A percentile compares a stretch with the other conserved stretches of the same genome.
Evolutionary conservation across 2,888 invertebrate genomes (phyloP).

Genomic region (Platerodrilus igneus): DNA sequence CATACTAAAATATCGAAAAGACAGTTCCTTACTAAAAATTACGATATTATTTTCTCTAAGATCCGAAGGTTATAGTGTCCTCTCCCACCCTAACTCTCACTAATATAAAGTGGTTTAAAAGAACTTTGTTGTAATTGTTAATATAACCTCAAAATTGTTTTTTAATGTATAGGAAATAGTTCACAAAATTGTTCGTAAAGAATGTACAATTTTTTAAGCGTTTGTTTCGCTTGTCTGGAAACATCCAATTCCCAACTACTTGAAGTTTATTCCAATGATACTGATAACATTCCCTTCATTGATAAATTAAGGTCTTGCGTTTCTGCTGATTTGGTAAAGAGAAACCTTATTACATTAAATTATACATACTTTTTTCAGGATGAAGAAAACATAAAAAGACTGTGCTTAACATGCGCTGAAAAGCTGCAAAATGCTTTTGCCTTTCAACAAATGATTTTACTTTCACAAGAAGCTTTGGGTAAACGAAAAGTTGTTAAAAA

Average conservation of each 20-base stretch:
- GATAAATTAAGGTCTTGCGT: constrained; percentile 32
- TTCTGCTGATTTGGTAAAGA: constrained; percentile 26
- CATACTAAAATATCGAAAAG: too few species aligned
- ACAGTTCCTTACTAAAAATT: too few species aligned
- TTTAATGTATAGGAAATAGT: too few species aligned
- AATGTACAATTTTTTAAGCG: constrained; percentile 16
- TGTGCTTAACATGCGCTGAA: constrained; percentile 30
- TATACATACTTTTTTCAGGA: constrained; percentile 25
- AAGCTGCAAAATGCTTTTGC: constrained; percentile 29
- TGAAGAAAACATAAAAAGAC: constrained; percentile 24
- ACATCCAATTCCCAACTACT: constrained; percentile 22
- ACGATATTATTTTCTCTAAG: too few species aligned
- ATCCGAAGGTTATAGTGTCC: too few species aligned
- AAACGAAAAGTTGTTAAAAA: constrained; percentile 11
- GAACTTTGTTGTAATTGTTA: too few species aligned
- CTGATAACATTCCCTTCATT: constrained; percentile 28
- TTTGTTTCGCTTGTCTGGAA: constrained; percentile 31
- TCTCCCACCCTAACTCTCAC: too few species aligned
- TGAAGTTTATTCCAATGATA: constrained; percentile 24
- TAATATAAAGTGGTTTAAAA: too few species aligned
- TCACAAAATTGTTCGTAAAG: constrained; percentile 7
- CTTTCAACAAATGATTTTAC: constrained; percentile 32
- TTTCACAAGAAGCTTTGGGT: constrained; percentile 31
- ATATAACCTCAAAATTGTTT: too few species aligned
- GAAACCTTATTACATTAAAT: constrained; percentile 1